Evolutionary conservation across 2,888 invertebrate species (phyloP), one percentile per base, ranked within the genome.

Genomic region (Dynastes maya): DNA sequence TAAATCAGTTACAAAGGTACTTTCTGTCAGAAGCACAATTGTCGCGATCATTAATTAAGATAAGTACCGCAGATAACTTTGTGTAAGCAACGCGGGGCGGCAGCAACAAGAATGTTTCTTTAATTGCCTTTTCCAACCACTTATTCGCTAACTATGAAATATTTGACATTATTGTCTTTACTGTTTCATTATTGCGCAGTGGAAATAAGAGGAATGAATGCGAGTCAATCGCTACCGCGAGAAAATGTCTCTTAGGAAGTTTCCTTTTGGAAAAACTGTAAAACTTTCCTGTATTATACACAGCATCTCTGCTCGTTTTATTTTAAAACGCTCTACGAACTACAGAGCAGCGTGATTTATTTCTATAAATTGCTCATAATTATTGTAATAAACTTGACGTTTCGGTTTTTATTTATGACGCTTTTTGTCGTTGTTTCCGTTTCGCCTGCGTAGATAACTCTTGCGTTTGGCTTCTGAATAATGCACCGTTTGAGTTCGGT

Each of bases 351-450:
- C 37, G 79, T 81, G 80, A 81, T 82, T 82, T 82, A 81, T 82
- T 81, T 83, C 78, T 80, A 82, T 82, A 83, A 84, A 84, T 83
- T 83, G 81, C 80, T 81, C 81, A 77, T 85, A 84, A 84, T 84
- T 83, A 84, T 80, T 80, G 83, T 82, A 78, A 83, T 84, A 84
- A 84, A 82, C 78, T 70, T 72, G 78, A 71, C 79, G 80, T 74
- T 80, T 78, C 81, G 81, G 76, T 65, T 68, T 55, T 80, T 78
- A 81, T 81, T 81, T 80, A 80, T 80, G 78, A 68, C 70, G 45
- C 51, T 68, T 67, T 78, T 72, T 78, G 76, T 68, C 68, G 49
- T n/a, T 64, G 45, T 67, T 67, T 29, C 71, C 55, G 77, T 61
- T 45, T 37, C 40, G 55, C 53, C 55, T 70, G 71, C 45, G 45